Percentiles rank a stretch among this genome's conserved stretches.
Evolutionary conservation across 2,888 invertebrate genomes (phyloP).

Genomic region (Archaeoteleia sp.): DNA sequence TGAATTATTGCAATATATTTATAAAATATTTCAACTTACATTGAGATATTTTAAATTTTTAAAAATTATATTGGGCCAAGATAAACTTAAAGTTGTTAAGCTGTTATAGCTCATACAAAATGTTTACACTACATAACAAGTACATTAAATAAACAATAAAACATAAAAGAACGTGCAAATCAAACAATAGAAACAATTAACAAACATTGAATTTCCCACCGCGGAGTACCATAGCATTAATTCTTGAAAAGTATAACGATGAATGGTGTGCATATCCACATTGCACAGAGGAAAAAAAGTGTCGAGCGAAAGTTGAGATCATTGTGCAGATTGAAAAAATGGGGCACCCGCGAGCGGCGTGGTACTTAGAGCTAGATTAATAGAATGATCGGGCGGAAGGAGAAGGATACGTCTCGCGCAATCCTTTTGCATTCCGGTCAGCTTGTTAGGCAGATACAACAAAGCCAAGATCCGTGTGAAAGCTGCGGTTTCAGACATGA

Average conservation of each 20-base stretch:
- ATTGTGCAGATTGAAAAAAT: slow-evolving; percentile 38
- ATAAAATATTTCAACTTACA: too few relatives aligned
- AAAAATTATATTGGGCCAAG: too few relatives aligned
- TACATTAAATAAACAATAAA: too few relatives aligned
- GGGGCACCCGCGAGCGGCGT: slow-evolving; percentile 27
- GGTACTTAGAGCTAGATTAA: slow-evolving; percentile 40
- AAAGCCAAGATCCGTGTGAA: slow-evolving; percentile 73
- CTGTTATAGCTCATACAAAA: too few relatives aligned
- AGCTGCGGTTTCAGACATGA: slow-evolving; percentile 66
- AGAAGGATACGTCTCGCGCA: slow-evolving; percentile 54
- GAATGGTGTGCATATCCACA: slow-evolving; percentile 29
- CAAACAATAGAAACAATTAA: background rate
- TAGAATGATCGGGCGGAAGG: slow-evolving; percentile 44
- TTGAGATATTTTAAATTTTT: background rate
- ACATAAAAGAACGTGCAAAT: too few relatives aligned
- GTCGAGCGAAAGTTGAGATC: slow-evolving; percentile 46
- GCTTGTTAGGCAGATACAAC: slow-evolving; percentile 56
- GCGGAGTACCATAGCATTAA: slow-evolving; percentile 10
- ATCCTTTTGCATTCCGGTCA: slow-evolving; percentile 54
- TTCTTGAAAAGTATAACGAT: slow-evolving; percentile 38
- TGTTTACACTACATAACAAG: too few relatives aligned
- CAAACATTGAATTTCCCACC: slow-evolving; percentile 14
- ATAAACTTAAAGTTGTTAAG: too few relatives aligned
- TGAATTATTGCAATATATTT: too few relatives aligned
- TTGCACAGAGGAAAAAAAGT: slow-evolving; percentile 28